These are phyloP conservation scores for Dasyurus viverrinus DNA, from an alignment of 2,113 vertebrate species.

Conservation along the genomic window DNA sequence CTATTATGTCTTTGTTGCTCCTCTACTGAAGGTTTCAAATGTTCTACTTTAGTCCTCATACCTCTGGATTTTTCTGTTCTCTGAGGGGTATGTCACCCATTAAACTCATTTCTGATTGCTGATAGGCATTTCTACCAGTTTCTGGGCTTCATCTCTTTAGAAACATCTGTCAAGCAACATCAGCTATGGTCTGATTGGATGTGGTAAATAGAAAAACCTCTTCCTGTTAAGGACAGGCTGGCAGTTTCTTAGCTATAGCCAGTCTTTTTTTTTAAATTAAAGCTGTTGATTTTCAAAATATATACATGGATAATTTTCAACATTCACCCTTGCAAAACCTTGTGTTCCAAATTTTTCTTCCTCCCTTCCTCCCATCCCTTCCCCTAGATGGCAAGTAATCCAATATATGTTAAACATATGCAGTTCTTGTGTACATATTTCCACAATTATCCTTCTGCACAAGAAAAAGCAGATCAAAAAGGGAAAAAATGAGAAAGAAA, in stretches of 20 bases:
- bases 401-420: no score
- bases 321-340: no score
- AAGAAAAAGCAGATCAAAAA: no score
- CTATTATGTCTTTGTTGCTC: not conserved
- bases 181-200: not conserved
- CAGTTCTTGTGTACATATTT: no score
- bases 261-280: no score
- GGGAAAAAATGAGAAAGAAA: no score
- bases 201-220: not conserved
- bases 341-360: no score
- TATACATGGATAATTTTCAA: no score
- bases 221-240: not conserved
- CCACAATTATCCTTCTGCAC: no score
- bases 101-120: not conserved
- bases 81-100: not conserved
- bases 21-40: not conserved
- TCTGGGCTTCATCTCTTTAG: not conserved
- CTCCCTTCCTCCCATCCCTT: no score
- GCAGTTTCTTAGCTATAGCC: not conserved
- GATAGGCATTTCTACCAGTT: not conserved
- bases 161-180: not conserved
- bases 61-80: not conserved
- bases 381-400: no score
- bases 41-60: not conserved
- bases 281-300: no score